These are phyloP conservation scores for Caenorhabditis uteleia DNA, from an alignment of 2,888 invertebrate genomes.

Conservation along the genomic window DNA sequence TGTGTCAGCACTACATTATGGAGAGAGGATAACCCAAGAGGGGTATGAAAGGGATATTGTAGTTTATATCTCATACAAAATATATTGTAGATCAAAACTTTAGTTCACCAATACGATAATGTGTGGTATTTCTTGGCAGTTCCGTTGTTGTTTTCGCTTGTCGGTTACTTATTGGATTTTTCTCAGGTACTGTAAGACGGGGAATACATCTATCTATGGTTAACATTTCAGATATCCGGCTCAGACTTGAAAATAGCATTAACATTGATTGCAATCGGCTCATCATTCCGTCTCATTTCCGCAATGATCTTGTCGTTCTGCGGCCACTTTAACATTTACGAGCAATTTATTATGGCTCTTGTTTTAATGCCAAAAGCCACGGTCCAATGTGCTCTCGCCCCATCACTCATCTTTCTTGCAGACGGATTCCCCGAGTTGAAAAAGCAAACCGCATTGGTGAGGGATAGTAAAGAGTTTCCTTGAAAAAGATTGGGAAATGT, in stretches of 20 bases:
- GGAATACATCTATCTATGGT: too few relatives aligned
- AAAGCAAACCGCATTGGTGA: conserved; percentile 31
- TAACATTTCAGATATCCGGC: conserved; percentile 15
- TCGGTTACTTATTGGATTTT: conserved; percentile 42
- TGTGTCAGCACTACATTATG: conserved; percentile 33
- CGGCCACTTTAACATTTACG: conserved; percentile 31
- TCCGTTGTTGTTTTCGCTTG: conserved; percentile 39
- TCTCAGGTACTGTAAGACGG: conserved; percentile 9
- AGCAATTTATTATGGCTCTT: conserved; percentile 36
- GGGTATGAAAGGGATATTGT: not conserved
- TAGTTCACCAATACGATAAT: conserved; percentile 31
- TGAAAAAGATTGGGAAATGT: not conserved
- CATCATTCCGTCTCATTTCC: conserved; percentile 19
- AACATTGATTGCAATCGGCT: conserved; percentile 14
- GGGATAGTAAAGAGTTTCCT: not conserved
- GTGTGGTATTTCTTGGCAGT: conserved; percentile 41
- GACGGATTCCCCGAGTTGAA: conserved; percentile 31
- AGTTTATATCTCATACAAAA: not conserved
- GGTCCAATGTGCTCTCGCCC: conserved; percentile 44
- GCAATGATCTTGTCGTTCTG: conserved; percentile 26
- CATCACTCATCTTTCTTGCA: conserved; percentile 20
- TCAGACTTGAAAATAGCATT: conserved; percentile 24
- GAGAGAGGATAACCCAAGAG: conserved; percentile 36
- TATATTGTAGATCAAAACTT: conserved; percentile 20
- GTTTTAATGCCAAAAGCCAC: conserved; percentile 43